Evolutionary conservation across 2,888 invertebrate genomes (phyloP).

Genomic region (Augochlorella aurata): DNA sequence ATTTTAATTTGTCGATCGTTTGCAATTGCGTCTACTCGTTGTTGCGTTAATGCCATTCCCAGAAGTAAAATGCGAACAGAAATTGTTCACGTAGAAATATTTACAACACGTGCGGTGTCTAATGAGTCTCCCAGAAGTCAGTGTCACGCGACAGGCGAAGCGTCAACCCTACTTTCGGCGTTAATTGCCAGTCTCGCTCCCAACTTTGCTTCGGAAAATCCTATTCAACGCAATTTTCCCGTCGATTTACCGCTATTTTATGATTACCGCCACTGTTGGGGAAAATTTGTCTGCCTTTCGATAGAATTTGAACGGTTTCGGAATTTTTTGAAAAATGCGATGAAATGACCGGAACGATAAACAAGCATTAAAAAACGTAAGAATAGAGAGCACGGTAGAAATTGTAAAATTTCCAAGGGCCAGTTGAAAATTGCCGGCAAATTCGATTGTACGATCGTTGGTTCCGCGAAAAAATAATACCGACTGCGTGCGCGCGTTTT

Average conservation of each 20-base stretch:
- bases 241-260: background rate
- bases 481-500: background rate
- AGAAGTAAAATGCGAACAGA: too few relatives aligned
- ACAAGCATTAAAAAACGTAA: background rate
- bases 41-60: too few relatives aligned
- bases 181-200: background rate
- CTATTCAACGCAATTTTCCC: background rate
- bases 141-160: background rate
- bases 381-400: too few relatives aligned
- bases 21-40: too few relatives aligned
- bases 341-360: background rate
- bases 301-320: background rate
- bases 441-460: background rate
- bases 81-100: too few relatives aligned
- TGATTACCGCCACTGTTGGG: background rate
- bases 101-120: too few relatives aligned
- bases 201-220: background rate
- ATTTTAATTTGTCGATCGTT: too few relatives aligned
- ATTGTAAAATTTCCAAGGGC: background rate
- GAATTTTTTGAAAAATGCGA: background rate
- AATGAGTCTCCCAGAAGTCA: background rate
- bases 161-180: background rate
- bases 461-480: conserved; percentile 9
- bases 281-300: background rate
- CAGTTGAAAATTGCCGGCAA: background rate